Evolutionary conservation across 2,113 vertebrate genomes (phyloP), one percentile per base, ranked within the genome.

Genomic region (Zonotrichia leucophrys): DNA sequence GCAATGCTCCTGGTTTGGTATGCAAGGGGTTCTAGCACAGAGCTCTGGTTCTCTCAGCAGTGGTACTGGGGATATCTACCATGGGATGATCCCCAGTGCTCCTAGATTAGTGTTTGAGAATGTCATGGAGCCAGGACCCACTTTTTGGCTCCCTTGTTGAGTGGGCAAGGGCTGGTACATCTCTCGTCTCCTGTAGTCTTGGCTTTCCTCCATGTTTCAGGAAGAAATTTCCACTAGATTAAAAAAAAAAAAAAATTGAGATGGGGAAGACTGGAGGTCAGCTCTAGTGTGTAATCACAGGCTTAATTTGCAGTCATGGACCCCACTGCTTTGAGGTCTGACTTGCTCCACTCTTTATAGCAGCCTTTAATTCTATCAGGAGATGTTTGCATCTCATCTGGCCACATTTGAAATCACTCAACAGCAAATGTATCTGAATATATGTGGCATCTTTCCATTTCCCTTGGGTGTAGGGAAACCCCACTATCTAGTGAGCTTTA

Each of bases 21-120:
- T 28, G 3, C 23, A 6, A 1, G 16, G 17, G 5, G 4, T 4
- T 21, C 53, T 42, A 5, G 15, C n/a, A 31, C 17, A 56, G 53
- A 89, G 30, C 52, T 55, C 12, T 44, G 47, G 27, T 47, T 80
- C 7, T 15, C 5, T 64, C 46, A 62, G 60, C 21, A 18, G 18
- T 50, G 12, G 4, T 55, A 20, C 21, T 72, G 66, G 12, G 15
- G 7, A 6, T 49, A 3, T 52, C 9, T 10, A 23, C 27, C 2
- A 3, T 31, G n/a, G 33, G 15, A 17, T 73, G 33, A 27, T 68
- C 35, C 20, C 7, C 19, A 12, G 47, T 58, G 31, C 31, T 42
- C 24, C 15, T 5, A 39, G 52, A 19, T 3, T 23, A 20, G 9
- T 50, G 28, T 39, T 46, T 62, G 66, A 67, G 56, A 20, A 19